phyloP scores from a whole-genome alignment of 2,888 invertebrate genomes.

The Monoplex corrugatus region DNA sequence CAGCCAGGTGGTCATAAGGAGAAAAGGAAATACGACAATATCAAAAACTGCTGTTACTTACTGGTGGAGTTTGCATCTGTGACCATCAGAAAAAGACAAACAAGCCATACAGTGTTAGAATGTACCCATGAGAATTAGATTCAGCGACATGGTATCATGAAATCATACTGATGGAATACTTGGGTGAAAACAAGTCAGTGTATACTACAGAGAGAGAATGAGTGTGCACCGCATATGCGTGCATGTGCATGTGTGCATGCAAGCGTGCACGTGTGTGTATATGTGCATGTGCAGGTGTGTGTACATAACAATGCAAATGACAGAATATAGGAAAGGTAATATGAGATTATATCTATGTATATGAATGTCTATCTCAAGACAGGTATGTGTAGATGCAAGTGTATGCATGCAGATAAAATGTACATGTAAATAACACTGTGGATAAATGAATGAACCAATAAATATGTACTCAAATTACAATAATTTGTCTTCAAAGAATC shows the following conservation, averaged over 20 bases:
- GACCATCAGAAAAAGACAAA: slow-evolving; percentile 24
- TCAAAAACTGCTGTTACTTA: slow-evolving; percentile 49
- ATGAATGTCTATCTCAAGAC: no score
- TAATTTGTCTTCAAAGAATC: no score
- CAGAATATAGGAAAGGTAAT: no score
- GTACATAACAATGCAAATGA: no score
- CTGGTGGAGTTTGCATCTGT: slow-evolving; percentile 56
- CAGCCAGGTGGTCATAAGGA: slow-evolving; percentile 19
- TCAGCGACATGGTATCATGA: no score
- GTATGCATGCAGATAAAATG: not conserved
- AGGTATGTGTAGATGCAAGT: no score
- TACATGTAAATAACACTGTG: not conserved
- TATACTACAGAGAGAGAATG: not conserved
- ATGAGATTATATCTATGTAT: no score
- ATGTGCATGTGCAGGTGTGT: not conserved
- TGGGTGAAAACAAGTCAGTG: not conserved
- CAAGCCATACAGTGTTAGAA: slow-evolving; percentile 10
- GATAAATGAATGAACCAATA: not conserved
- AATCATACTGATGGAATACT: not conserved
- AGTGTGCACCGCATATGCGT: not conserved
- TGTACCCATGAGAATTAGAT: not conserved
- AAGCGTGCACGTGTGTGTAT: not conserved
- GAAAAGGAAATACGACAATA: slow-evolving; percentile 24
- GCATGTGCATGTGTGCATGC: not conserved
- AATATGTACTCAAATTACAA: no score